These are phyloP conservation scores for Phocoena sinus DNA, from an alignment of 2,113 vertebrate species.

Conservation along the genomic window DNA sequence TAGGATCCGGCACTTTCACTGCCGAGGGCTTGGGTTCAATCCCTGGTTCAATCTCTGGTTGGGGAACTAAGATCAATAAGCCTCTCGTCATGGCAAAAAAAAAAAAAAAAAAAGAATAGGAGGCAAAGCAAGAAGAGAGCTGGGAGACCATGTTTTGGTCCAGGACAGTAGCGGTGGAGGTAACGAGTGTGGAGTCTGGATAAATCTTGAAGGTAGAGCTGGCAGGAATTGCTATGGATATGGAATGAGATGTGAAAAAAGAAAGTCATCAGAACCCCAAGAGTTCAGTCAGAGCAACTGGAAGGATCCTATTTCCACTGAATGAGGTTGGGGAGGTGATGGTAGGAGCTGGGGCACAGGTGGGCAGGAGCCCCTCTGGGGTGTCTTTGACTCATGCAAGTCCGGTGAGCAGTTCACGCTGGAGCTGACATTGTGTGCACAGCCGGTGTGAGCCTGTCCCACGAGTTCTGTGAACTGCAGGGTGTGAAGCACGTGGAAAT, in stretches of 20 bases:
- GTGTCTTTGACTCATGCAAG: accelerated
- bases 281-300: neutral
- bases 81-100: neutral
- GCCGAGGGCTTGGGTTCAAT: neutral
- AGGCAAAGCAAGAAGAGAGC: neutral
- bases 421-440: neutral
- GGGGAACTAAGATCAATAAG: neutral
- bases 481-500: neutral
- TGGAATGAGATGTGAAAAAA: neutral
- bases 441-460: no score
- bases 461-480: neutral
- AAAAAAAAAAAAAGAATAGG: neutral
- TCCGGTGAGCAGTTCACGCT: accelerated
- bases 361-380: no score
- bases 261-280: neutral
- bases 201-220: neutral
- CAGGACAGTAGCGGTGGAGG: neutral
- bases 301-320: neutral
- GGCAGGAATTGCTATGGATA: neutral
- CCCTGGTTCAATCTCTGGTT: neutral
- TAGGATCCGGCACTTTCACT: neutral
- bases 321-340: neutral
- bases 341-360: neutral
- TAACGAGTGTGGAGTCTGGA: neutral
- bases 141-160: neutral